Conservation (phyloP, 2,113 vertebrate genomes). For the Bufo bufo region DNA sequence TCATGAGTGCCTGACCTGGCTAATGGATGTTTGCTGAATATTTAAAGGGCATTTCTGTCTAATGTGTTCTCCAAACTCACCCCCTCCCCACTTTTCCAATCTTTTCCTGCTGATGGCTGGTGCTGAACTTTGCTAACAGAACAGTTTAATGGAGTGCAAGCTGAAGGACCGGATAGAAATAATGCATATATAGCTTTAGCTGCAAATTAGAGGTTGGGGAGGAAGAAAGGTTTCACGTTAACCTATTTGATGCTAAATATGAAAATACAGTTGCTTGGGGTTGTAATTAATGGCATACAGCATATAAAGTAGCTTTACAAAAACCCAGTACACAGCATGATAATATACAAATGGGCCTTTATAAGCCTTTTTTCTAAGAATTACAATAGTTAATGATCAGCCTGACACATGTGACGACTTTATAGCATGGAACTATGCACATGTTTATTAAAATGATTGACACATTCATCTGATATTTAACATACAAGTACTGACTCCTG, state of each 20-base stretch:
- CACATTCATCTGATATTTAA: not conserved
- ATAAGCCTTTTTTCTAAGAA: not conserved
- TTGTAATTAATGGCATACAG: not conserved
- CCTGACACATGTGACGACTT: not conserved
- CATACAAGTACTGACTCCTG: not conserved
- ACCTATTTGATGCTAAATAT: conserved; percentile 7
- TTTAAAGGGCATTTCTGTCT: conserved; percentile 56
- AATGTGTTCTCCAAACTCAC: conserved; percentile 38
- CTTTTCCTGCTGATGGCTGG: conserved; percentile 20
- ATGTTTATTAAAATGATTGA: not conserved
- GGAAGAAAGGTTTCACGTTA: not conserved
- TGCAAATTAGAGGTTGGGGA: not conserved
- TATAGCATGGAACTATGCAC: not conserved
- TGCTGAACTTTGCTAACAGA: conserved; percentile 57
- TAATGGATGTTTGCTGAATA: conserved; percentile 58
- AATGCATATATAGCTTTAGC: conserved; percentile 17
- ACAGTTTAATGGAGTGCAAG: conserved; percentile 57
- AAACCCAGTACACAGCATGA: not conserved
- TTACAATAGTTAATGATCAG: not conserved
- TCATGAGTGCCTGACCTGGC: conserved; percentile 49
- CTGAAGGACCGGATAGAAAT: conserved; percentile 39
- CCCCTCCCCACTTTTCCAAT: conserved; percentile 25
- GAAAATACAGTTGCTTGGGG: not conserved
- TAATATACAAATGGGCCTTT: not conserved
- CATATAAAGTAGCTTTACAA: not conserved